A percentile compares a stretch with the other conserved stretches of the same genome.
phyloP scores from a whole-genome alignment of 2,888 invertebrate genomes.

The Athripsodes cinereus region DNA sequence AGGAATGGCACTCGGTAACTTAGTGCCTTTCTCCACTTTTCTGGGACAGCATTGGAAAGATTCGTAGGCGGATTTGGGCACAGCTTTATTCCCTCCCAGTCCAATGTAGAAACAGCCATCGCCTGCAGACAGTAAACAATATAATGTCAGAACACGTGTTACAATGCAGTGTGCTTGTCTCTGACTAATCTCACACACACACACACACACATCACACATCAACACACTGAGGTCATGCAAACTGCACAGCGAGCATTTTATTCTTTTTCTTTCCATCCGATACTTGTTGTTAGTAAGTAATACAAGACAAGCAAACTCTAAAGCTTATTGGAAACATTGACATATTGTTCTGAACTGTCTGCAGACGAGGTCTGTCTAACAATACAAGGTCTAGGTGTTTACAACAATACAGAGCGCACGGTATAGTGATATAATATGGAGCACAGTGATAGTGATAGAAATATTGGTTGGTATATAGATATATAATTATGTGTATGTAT shows the following conservation, averaged over 20 bases:
- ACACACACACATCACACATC: conserved; percentile 3
- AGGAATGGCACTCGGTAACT: conserved; percentile 70
- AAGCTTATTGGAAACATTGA: conserved; percentile 25
- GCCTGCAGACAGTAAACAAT: conserved; percentile 88
- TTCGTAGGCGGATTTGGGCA: conserved; percentile 74
- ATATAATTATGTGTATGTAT: too few relatives aligned
- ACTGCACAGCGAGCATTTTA: conserved; percentile 27
- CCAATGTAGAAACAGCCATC: conserved; percentile 96
- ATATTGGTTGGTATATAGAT: conserved; percentile 1
- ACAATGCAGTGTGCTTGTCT: conserved; percentile 14
- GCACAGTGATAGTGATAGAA: neutral
- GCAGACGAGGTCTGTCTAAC: conserved; percentile 56
- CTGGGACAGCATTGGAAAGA: conserved; percentile 91
- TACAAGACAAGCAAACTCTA: conserved; percentile 42
- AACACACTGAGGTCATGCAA: conserved; percentile 33
- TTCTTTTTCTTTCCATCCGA: conserved; percentile 24
- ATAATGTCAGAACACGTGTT: conserved; percentile 28
- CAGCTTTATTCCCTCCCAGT: conserved; percentile 78
- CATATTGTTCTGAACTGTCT: conserved; percentile 44
- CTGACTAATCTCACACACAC: conserved; percentile 6
- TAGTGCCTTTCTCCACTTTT: conserved; percentile 71
- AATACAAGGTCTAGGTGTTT: conserved; percentile 1
- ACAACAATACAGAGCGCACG: neutral
- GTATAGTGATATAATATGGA: neutral
- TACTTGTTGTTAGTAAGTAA: conserved; percentile 43